These are phyloP conservation scores for Drosophila leonis DNA, from an alignment of 2,888 invertebrate genomes.

Conservation along the genomic window DNA sequence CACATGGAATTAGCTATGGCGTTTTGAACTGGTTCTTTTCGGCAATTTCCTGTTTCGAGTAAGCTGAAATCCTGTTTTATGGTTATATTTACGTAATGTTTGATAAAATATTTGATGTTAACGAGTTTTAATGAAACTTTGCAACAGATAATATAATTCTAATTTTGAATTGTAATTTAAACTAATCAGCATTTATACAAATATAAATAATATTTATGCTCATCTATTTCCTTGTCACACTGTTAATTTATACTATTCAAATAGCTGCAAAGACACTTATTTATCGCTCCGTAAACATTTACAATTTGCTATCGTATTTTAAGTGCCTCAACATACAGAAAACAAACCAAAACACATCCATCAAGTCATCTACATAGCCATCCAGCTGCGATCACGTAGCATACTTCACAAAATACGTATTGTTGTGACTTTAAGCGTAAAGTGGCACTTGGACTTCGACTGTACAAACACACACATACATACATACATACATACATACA, in stretches of 20 bases:
- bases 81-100: not conserved
- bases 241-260: not conserved
- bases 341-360: conserved; percentile 41
- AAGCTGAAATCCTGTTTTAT: not conserved
- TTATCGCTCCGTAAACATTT: conserved; percentile 1
- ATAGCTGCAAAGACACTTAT: not conserved
- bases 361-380: conserved; percentile 53
- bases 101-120: not conserved
- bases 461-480: not conserved
- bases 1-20: not conserved
- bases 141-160: not conserved
- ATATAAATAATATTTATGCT: not conserved
- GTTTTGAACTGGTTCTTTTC: conserved; percentile 3
- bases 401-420: conserved; percentile 19
- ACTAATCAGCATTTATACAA: too few relatives aligned
- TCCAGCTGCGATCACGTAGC: conserved; percentile 56
- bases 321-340: conserved; percentile 7
- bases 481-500: conserved; percentile 19
- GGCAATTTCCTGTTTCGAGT: not conserved
- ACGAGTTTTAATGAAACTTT: not conserved
- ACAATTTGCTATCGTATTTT: conserved; percentile 3
- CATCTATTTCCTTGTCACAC: not conserved
- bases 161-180: not conserved
- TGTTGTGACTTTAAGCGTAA: conserved; percentile 49
- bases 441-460: conserved; percentile 58